phyloP scores from a whole-genome alignment of 2,113 vertebrate genomes.

The Brienomyrus longianalis region DNA sequence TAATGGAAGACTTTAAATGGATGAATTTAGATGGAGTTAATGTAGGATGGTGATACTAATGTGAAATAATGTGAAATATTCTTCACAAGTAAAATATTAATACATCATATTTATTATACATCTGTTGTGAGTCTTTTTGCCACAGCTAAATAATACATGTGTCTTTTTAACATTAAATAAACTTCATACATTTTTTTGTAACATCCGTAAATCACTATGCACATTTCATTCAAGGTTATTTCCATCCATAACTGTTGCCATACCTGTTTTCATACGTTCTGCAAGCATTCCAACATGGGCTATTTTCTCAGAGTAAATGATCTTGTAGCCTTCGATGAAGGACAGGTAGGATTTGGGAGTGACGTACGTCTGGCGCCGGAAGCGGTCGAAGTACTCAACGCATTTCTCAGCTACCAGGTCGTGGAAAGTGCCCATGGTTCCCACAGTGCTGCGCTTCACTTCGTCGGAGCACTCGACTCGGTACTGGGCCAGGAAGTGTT shows the following conservation, averaged over 20 bases:
- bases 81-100: neutral
- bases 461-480: slow-evolving; percentile 65
- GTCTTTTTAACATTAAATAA: neutral
- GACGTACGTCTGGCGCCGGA: slow-evolving; percentile 68
- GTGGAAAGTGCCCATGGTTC: slow-evolving; percentile 74
- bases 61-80: neutral
- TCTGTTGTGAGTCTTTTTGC: neutral
- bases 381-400: slow-evolving; percentile 70
- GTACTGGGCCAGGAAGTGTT: slow-evolving; percentile 67
- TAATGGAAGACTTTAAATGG: neutral
- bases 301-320: slow-evolving; percentile 68
- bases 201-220: neutral
- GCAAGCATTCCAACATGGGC: slow-evolving; percentile 65
- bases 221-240: neutral
- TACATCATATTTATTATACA: neutral
- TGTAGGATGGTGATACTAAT: neutral
- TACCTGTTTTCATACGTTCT: slow-evolving; percentile 76
- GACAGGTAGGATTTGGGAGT: slow-evolving; percentile 77
- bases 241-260: slow-evolving; percentile 42
- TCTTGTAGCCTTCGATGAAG: slow-evolving; percentile 72
- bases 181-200: neutral
- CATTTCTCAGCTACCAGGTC: slow-evolving; percentile 72
- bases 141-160: neutral
- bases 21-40: neutral
- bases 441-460: slow-evolving; percentile 64